A percentile compares a stretch with the other conserved stretches of the same genome.
Evolutionary conservation across 2,113 vertebrate genomes (phyloP).

Genomic region (Seriola rivoliana): DNA sequence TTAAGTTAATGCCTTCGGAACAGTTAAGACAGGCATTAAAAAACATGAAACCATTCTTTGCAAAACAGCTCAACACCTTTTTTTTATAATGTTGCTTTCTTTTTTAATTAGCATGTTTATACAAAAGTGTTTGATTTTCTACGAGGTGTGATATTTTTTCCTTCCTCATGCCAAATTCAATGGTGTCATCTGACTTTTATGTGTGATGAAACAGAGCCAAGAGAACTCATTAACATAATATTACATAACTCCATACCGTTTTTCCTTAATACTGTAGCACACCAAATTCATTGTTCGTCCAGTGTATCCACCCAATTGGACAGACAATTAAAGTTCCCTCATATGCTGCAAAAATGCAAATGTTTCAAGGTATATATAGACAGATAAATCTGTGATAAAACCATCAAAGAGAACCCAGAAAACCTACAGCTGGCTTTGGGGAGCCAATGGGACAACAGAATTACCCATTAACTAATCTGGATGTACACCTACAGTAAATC

Average conservation of each 20-base stretch:
- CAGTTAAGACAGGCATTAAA: slow-evolving; percentile 15
- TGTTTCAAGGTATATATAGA: no score
- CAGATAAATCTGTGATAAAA: not conserved
- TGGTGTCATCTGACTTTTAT: not conserved
- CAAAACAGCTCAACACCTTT: not conserved
- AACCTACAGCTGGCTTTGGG: not conserved
- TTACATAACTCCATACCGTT: not conserved
- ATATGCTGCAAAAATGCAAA: not conserved
- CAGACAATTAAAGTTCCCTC: not conserved
- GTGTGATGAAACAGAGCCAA: not conserved
- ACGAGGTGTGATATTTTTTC: no score
- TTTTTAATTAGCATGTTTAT: not conserved
- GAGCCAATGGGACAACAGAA: not conserved
- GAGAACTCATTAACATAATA: not conserved
- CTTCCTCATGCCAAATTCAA: not conserved
- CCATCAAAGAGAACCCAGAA: not conserved
- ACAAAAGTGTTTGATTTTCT: not conserved
- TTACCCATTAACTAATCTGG: not conserved
- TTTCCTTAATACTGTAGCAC: not conserved
- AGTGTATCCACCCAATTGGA: not conserved
- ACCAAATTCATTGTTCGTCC: not conserved
- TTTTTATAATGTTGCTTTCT: not conserved
- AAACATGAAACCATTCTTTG: slow-evolving; percentile 6
- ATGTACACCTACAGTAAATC: not conserved
- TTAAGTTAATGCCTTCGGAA: not conserved